Evolutionary conservation across 1,140 invertebrate species (phyloP).

Genomic region (Drosophila pachea): DNA sequence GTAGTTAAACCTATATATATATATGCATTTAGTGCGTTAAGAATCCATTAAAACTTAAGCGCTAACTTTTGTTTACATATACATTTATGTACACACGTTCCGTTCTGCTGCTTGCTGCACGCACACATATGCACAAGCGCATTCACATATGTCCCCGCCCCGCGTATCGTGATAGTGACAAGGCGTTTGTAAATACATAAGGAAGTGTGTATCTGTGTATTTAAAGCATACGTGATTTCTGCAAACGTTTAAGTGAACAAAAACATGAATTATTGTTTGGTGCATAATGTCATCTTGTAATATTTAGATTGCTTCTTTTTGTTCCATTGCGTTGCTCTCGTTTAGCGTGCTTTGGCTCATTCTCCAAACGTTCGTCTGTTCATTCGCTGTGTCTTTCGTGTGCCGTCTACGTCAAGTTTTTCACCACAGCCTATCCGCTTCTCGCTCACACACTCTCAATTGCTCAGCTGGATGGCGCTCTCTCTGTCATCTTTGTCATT

Average conservation of each 20-base stretch:
- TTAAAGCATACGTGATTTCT: conserved; percentile 2
- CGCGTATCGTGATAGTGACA: conserved; percentile 4
- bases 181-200: conserved; percentile 13
- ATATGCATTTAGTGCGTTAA: conserved; percentile 1
- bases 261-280: conserved; percentile 52
- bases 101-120: conserved; percentile 28
- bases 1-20: not conserved
- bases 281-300: conserved; percentile 79
- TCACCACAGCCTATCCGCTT: conserved; percentile 32
- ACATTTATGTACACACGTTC: conserved; percentile 40
- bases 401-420: conserved; percentile 35
- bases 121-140: conserved; percentile 1
- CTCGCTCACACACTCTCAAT: conserved; percentile 29
- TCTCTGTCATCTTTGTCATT: conserved; percentile 31
- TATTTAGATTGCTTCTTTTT: conserved; percentile 53
- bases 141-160: conserved; percentile 18
- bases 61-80: conserved; percentile 48
- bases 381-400: conserved; percentile 34
- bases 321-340: conserved; percentile 50
- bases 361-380: conserved; percentile 48
- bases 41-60: conserved; percentile 12
- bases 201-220: not conserved
- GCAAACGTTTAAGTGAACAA: not conserved
- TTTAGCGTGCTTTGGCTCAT: conserved; percentile 47
- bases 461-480: conserved; percentile 38